A percentile compares a stretch with the other conserved stretches of the same genome.
Conservation (phyloP, 2,888 invertebrate species). For the Mesorhabditis spiculigera region DNA sequence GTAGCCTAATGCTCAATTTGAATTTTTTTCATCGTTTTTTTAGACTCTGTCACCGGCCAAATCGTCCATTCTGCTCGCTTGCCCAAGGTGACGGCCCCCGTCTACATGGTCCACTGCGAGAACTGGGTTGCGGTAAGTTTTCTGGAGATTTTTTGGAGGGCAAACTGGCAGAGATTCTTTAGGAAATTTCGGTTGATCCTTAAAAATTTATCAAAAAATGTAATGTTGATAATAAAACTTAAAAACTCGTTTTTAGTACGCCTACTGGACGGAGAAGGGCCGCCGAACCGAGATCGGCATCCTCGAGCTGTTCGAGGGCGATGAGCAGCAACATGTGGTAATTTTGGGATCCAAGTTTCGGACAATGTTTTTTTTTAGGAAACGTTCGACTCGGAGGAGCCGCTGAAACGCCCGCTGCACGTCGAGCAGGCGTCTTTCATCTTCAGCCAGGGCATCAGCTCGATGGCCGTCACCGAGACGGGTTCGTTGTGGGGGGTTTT, state of each 20-base stretch:
- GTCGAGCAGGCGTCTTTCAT: conserved; percentile 82
- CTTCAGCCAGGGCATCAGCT: conserved; percentile 74
- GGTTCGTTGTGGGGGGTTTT: conserved; percentile 58
- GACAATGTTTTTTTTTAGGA: conserved; percentile 12
- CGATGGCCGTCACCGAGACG: conserved; percentile 82
- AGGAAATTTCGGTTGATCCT: neutral
- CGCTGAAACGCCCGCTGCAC: conserved; percentile 63
- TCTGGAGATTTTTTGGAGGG: neutral
- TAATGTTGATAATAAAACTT: neutral
- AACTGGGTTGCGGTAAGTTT: conserved; percentile 79
- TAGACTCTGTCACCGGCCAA: conserved; percentile 86
- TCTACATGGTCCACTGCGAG: conserved; percentile 88
- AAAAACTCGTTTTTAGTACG: conserved; percentile 67
- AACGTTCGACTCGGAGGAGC: conserved; percentile 77
- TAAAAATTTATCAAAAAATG: neutral
- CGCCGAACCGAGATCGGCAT: conserved; percentile 86
- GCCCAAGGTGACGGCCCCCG: conserved; percentile 77
- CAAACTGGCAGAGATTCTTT: no score
- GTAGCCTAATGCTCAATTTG: no score
- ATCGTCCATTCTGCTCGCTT: conserved; percentile 77
- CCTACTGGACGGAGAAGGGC: conserved; percentile 87
- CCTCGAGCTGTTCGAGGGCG: conserved; percentile 89
- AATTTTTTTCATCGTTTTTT: no score
- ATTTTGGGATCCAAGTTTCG: neutral
- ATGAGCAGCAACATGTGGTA: conserved; percentile 57